These are phyloP conservation scores for Melinopterus prodromus DNA, from an alignment of 2,888 invertebrate genomes.

Conservation along the genomic window DNA sequence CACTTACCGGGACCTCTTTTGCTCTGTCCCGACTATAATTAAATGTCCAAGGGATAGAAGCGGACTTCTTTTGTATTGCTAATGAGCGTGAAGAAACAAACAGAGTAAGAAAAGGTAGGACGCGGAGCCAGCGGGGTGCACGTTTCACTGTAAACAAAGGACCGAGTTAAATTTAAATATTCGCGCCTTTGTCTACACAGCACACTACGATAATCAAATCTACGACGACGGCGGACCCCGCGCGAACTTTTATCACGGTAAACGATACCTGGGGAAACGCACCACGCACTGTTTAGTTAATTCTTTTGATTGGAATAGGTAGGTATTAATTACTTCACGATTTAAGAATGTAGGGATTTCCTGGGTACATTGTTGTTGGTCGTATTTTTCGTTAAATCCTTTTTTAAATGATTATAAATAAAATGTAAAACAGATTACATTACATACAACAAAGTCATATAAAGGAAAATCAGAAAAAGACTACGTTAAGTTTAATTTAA, in stretches of 20 bases:
- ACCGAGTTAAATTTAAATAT: constrained; percentile 21
- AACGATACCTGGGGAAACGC: not conserved
- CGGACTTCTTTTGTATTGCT: constrained; percentile 25
- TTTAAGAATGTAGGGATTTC: not conserved
- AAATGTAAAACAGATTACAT: no score
- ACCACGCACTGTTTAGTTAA: not conserved
- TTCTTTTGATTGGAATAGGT: not conserved
- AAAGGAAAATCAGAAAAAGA: no score
- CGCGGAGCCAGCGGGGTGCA: constrained; percentile 6
- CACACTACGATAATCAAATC: not conserved
- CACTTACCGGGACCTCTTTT: not conserved
- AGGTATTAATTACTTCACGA: not conserved
- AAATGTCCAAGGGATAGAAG: constrained; percentile 14
- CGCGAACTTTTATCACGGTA: not conserved
- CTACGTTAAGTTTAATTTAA: no score
- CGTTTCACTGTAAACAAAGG: constrained; percentile 18
- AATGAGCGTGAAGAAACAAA: constrained; percentile 27
- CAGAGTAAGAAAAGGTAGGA: constrained; percentile 12
- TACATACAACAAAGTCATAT: no score
- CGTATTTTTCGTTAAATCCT: no score
- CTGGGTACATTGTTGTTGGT: no score
- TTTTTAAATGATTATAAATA: no score
- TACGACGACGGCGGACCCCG: constrained; percentile 5
- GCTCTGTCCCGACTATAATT: constrained; percentile 9
- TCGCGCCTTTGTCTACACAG: constrained; percentile 16